Evolutionary conservation across 2,113 vertebrate species (phyloP).

Genomic region (Oncorhynchus clarkii): DNA sequence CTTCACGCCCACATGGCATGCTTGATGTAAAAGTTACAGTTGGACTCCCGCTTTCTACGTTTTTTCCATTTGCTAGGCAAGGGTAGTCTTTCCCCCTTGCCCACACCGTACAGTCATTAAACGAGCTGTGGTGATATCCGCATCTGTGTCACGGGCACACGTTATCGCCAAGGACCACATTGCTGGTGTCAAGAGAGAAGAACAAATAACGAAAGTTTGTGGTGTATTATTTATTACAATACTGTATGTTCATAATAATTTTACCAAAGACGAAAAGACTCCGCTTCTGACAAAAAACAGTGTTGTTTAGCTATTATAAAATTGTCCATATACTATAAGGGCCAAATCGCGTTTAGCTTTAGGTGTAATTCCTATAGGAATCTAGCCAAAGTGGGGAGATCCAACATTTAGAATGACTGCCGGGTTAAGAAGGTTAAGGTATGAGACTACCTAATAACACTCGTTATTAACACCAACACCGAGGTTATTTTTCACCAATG

Average conservation of each 20-base stretch:
- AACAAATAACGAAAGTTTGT: neutral
- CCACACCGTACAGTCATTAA: slow-evolving; percentile 14
- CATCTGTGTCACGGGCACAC: slow-evolving; percentile 20
- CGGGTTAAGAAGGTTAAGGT: no score
- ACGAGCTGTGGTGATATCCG: slow-evolving; percentile 30
- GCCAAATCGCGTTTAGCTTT: no score
- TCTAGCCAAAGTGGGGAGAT: no score
- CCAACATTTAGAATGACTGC: no score
- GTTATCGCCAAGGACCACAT: slow-evolving; percentile 7
- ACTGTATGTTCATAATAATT: neutral
- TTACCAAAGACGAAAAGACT: neutral
- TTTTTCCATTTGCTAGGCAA: slow-evolving; percentile 69
- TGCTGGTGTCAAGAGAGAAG: neutral
- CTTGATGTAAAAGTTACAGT: slow-evolving; percentile 82
- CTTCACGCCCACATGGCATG: slow-evolving; percentile 81
- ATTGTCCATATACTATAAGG: no score
- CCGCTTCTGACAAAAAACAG: no score
- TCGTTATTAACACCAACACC: no score
- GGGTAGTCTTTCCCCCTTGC: slow-evolving; percentile 22
- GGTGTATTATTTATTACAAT: neutral
- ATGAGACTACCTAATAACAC: no score
- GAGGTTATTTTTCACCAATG: no score
- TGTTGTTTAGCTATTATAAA: no score
- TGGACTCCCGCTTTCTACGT: slow-evolving; percentile 65
- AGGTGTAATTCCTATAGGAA: no score